A percentile compares a stretch with the other conserved stretches of the same genome.
Evolutionary conservation across 2,113 vertebrate genomes (phyloP).

Genomic region (Anolis sagrei): DNA sequence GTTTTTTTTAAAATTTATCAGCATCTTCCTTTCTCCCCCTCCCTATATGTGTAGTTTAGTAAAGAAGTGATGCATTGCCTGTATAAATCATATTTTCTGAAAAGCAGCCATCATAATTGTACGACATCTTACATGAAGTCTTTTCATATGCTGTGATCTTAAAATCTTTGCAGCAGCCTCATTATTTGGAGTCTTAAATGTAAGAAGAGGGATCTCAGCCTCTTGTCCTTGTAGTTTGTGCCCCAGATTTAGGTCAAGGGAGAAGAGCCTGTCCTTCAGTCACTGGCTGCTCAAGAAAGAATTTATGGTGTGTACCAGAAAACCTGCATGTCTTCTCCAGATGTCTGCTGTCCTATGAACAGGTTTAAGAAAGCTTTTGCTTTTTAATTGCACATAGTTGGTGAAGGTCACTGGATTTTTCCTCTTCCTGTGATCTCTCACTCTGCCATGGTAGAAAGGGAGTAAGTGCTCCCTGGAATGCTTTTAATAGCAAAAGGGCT

Average conservation of each 20-base stretch:
- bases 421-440: constrained; percentile 53
- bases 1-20: background rate
- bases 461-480: constrained; percentile 33
- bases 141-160: constrained; percentile 45
- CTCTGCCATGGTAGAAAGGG: background rate
- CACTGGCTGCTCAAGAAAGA: constrained; percentile 51
- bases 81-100: background rate
- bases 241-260: background rate
- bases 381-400: constrained; percentile 56
- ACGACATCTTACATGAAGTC: constrained; percentile 28
- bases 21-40: background rate
- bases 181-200: constrained; percentile 44
- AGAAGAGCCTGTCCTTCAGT: constrained; percentile 27
- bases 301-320: constrained; percentile 23
- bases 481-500: constrained; percentile 31
- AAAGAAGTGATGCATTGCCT: background rate
- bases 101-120: background rate
- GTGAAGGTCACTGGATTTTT: constrained; percentile 80
- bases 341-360: constrained; percentile 1
- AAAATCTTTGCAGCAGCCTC: constrained; percentile 26
- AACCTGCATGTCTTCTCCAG: constrained; percentile 21
- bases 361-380: constrained; percentile 49
- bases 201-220: constrained; percentile 2
- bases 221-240: constrained; percentile 60
- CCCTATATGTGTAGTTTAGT: too few relatives aligned